phyloP scores from a whole-genome alignment of 2,888 invertebrate genomes.

The Priapulus caudatus region DNA sequence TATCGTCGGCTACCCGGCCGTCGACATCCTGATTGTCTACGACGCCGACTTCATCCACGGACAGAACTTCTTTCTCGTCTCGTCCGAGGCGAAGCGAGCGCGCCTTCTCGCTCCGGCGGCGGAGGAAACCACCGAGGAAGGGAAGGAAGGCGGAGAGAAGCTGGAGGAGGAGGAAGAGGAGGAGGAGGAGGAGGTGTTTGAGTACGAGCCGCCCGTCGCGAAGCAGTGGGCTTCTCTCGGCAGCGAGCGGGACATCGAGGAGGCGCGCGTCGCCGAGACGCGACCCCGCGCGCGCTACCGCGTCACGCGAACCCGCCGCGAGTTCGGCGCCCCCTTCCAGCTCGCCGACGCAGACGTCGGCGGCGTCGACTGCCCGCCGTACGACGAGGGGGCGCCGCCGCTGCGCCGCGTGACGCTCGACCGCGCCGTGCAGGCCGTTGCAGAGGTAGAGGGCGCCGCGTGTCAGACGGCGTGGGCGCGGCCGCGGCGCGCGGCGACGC shows the following conservation, averaged over 20 bases:
- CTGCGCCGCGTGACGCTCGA: slow-evolving; percentile 32
- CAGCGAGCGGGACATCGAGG: slow-evolving; percentile 37
- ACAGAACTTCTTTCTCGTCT: slow-evolving; percentile 36
- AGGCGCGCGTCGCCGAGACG: slow-evolving; percentile 28
- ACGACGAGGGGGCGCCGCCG: slow-evolving; percentile 33
- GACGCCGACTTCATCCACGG: slow-evolving; percentile 38
- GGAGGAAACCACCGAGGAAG: slow-evolving; percentile 34
- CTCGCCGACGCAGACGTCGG: slow-evolving; percentile 34
- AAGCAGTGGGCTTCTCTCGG: slow-evolving; percentile 34
- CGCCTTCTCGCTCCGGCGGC: slow-evolving; percentile 19
- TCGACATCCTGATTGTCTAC: slow-evolving; percentile 37
- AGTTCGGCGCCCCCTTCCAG: slow-evolving; percentile 31
- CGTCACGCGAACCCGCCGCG: slow-evolving; percentile 20
- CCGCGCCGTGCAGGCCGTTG: slow-evolving; percentile 34
- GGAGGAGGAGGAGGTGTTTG: slow-evolving; percentile 30
- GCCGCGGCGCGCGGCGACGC: slow-evolving; percentile 35
- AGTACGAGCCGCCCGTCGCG: slow-evolving; percentile 36
- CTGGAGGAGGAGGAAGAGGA: slow-evolving; percentile 25
- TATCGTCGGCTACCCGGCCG: slow-evolving; percentile 34
- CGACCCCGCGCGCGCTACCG: slow-evolving; percentile 18
- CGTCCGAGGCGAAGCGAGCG: not conserved
- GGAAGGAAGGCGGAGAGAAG: slow-evolving; percentile 15
- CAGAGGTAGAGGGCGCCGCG: slow-evolving; percentile 24
- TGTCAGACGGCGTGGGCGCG: slow-evolving; percentile 38
- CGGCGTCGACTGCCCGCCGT: slow-evolving; percentile 32